Conservation (phyloP, 2,888 invertebrate genomes). For the Alcis repandata region DNA sequence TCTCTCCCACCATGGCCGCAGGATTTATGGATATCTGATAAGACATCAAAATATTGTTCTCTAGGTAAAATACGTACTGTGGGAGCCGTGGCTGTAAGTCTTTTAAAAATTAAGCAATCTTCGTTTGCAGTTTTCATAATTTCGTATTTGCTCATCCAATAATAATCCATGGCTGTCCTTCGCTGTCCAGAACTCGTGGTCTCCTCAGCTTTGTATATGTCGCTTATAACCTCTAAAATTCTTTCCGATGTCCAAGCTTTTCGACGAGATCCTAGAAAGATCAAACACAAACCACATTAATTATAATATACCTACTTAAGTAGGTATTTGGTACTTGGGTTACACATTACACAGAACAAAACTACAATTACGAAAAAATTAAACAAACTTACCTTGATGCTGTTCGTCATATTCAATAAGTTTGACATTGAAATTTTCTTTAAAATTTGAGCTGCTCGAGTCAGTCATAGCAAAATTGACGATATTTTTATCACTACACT, state of each 20-base stretch:
- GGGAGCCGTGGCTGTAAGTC: slow-evolving; percentile 36
- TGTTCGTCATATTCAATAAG: too few relatives aligned
- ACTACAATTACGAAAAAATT: too few relatives aligned
- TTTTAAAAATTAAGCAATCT: slow-evolving; percentile 44
- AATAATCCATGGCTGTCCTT: slow-evolving; percentile 18
- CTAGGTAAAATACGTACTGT: slow-evolving; percentile 44
- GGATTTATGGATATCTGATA: slow-evolving; percentile 47
- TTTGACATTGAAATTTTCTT: too few relatives aligned
- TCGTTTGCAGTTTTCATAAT: slow-evolving; percentile 36
- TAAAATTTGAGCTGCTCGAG: too few relatives aligned
- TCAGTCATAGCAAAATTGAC: too few relatives aligned
- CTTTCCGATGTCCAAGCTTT: not conserved
- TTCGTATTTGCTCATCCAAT: slow-evolving; percentile 47
- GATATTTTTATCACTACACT: too few relatives aligned
- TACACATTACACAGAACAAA: too few relatives aligned
- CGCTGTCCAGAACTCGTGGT: not conserved
- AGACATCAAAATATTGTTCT: slow-evolving; percentile 42
- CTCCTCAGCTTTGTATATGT: not conserved
- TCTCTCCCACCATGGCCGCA: slow-evolving; percentile 52
- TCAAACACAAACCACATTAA: too few relatives aligned
- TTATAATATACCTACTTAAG: too few relatives aligned
- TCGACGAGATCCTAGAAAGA: not conserved
- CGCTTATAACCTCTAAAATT: not conserved
- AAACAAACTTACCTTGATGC: too few relatives aligned
- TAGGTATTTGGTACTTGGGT: too few relatives aligned